Base-by-base conservation (phyloP, 2,888 invertebrate species). In the Melinaea marsaeus region DNA sequence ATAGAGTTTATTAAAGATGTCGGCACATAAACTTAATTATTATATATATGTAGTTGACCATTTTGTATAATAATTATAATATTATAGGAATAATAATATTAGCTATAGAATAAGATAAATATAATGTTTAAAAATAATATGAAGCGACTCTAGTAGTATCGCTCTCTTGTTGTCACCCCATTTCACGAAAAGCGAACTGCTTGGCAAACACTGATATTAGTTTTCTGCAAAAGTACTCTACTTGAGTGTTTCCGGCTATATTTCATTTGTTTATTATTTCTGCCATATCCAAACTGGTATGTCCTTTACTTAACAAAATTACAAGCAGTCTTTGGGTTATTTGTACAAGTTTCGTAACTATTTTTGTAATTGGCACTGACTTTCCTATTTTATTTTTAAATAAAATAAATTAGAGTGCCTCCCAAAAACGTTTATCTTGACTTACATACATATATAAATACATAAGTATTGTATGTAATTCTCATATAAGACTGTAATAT, bases 151-250 rank as follows among this genome's bases (percentile, higher is more conserved):
- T 79, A 74, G 56, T 65, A 70, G 69, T 74, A 76, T 67, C 64
- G 70, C 65, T 57, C 67, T 78, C 79, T 75, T 74, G 73, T 72
- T 83, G 83, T 85, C 88, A 85, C 82, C 86, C 87, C 84, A 85
- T 85, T 87, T 81, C 83, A 75, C 74, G 77, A 80, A 85, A 86
- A 81, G 85, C 80, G 84, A 81, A 79, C 84, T 84, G 85, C 80
- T 87, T 88, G 86, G 85, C 86, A 87, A 88, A 87, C 83, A 87
- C 78, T 79, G 87, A 86, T 88, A 88, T 88, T 86, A 86, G 85
- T 85, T 87, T 83, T 79, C 79, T 81, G 73, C 78, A 79, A 83
- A 83, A 86, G 80, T 84, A 86, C 83, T 87, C 74, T 74, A 73
- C 80, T 78, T 82, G 79, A 87, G 86, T 87, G 84, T 83, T 84